Evolutionary conservation across 1,140 invertebrate species (phyloP).

Genomic region (Drosophila kanapiae): DNA sequence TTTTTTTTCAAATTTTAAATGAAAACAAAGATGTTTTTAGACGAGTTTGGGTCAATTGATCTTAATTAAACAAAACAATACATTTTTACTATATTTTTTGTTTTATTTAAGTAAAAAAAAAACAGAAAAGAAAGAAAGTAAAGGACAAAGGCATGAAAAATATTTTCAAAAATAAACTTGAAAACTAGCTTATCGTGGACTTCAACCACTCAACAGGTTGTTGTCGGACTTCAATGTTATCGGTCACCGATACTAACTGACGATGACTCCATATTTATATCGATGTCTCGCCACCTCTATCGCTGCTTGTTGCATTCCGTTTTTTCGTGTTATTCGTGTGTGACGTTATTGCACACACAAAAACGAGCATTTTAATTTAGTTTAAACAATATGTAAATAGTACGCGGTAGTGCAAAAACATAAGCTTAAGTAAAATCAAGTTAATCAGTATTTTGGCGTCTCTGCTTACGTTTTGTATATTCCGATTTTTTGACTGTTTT

Average conservation of each 20-base stretch:
- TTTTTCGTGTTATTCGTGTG: conserved; percentile 33
- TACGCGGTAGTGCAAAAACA: conserved; percentile 16
- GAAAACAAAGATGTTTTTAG: background rate
- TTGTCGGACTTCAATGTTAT: background rate
- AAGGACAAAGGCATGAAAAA: background rate
- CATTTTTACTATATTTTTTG: no score
- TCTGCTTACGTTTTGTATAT: conserved; percentile 5
- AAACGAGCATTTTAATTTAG: conserved; percentile 31
- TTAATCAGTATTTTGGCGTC: conserved; percentile 40
- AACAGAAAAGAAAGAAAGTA: background rate
- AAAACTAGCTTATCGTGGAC: background rate
- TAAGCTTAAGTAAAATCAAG: conserved; percentile 11
- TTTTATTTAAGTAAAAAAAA: background rate
- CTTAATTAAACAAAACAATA: background rate
- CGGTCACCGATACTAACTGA: no score
- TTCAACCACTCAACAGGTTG: conserved; percentile 1
- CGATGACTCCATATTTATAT: background rate
- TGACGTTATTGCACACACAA: conserved; percentile 27
- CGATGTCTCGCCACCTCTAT: conserved; percentile 7
- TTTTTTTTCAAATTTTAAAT: conserved; percentile 44
- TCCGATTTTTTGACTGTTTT: conserved; percentile 29
- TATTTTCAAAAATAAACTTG: background rate
- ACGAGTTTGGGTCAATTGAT: background rate
- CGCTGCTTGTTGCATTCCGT: conserved; percentile 39
- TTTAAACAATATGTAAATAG: conserved; percentile 36